A percentile compares a stretch with the other conserved stretches of the same genome.
phyloP scores from a whole-genome alignment of 64 coral and sea anemone species.

The Acropora tenuis region DNA sequence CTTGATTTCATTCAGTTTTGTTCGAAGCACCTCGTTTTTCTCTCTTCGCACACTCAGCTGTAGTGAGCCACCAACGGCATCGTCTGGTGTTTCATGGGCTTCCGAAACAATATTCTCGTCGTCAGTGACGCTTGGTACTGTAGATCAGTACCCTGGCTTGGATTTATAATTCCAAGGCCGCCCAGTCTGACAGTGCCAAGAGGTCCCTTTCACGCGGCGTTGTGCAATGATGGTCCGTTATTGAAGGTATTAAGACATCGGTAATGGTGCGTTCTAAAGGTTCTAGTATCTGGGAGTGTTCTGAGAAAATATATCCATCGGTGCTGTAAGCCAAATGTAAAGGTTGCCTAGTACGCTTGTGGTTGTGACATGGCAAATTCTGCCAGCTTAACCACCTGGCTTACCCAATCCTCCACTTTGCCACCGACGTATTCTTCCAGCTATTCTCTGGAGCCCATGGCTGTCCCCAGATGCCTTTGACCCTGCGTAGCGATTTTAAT shows the following conservation, averaged over 20 bases:
- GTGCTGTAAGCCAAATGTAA: slow-evolving; percentile 42
- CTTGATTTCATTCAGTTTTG: slow-evolving; percentile 20
- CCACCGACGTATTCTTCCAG: slow-evolving; percentile 1
- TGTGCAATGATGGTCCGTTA: slow-evolving; percentile 33
- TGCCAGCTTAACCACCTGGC: not conserved
- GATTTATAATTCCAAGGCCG: slow-evolving; percentile 22
- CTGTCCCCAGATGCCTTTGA: slow-evolving; percentile 8
- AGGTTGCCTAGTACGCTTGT: slow-evolving; percentile 15
- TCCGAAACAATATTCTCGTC: not conserved
- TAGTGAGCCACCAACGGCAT: not conserved
- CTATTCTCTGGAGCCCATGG: not conserved
- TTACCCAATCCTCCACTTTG: not conserved
- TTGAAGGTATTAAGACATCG: slow-evolving; percentile 32
- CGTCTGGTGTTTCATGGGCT: slow-evolving; percentile 26
- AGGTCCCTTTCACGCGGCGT: slow-evolving; percentile 9
- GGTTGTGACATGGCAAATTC: not conserved
- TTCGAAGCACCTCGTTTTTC: slow-evolving; percentile 20
- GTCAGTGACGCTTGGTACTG: not conserved
- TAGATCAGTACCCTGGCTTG: slow-evolving; percentile 24
- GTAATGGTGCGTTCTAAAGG: not conserved
- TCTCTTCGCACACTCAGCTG: slow-evolving; percentile 35
- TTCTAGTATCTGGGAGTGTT: slow-evolving; percentile 25
- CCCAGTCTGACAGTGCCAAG: slow-evolving; percentile 31
- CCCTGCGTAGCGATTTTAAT: not conserved
- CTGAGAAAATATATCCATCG: slow-evolving; percentile 45